Conservation (phyloP, 2,797 vertebrate genomes). For the Crocidura indochinensis region DNA sequence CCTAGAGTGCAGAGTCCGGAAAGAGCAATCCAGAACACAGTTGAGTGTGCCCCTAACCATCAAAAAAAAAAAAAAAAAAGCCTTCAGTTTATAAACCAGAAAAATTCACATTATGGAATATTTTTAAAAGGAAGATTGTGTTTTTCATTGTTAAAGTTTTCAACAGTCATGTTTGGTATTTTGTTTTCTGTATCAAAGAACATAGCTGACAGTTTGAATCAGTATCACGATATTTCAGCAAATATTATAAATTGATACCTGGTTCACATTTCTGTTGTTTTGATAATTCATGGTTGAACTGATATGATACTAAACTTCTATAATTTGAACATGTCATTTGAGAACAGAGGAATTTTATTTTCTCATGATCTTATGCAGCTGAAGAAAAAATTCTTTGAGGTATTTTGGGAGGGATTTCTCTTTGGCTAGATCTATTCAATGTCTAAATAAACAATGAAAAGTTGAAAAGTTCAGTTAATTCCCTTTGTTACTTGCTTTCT, state of each 20-base stretch:
- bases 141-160: conserved; percentile 55
- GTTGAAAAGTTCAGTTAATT: conserved; percentile 81
- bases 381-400: conserved; percentile 77
- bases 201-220: conserved; percentile 76
- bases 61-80: no score
- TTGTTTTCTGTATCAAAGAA: conserved; percentile 71
- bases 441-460: conserved; percentile 81
- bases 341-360: conserved; percentile 79
- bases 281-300: conserved; percentile 76
- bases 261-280: conserved; percentile 83
- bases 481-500: conserved; percentile 48
- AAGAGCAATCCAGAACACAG: no score
- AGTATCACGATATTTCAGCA: conserved; percentile 70
- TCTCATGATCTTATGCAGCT: conserved; percentile 77
- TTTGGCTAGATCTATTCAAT: conserved; percentile 68
- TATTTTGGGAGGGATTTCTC: conserved; percentile 77
- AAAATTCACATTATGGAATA: conserved; percentile 57
- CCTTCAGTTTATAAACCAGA: conserved; percentile 60
- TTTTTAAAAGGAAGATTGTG: conserved; percentile 50
- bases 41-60: no score
- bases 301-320: conserved; percentile 61
- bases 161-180: conserved; percentile 60
- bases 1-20: no score
- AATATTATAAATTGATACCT: conserved; percentile 80
- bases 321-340: conserved; percentile 79